These are phyloP conservation scores for Anthophora plumipes DNA, from an alignment of 2,888 invertebrate species.

Conservation along the genomic window DNA sequence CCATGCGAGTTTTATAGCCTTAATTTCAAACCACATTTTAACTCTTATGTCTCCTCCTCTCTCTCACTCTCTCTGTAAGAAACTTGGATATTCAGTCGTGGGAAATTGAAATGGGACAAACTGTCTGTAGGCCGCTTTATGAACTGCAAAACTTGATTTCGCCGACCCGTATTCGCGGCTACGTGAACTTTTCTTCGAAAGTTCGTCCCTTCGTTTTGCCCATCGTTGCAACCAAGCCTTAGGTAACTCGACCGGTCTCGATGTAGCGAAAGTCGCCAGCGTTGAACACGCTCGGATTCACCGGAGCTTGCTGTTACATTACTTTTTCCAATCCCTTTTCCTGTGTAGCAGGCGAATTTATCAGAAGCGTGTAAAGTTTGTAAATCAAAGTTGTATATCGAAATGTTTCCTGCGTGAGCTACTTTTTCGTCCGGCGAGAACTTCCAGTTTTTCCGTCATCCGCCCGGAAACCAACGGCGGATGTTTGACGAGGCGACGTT, in stretches of 20 bases:
- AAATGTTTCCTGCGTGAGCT: not conserved
- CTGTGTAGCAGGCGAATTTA: constrained; percentile 22
- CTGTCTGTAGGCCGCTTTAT: constrained; percentile 30
- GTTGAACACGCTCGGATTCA: not conserved
- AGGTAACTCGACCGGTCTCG: not conserved
- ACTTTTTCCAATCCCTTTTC: constrained; percentile 13
- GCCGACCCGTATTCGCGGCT: constrained; percentile 36
- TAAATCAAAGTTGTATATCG: constrained; percentile 32
- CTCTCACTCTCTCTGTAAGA: constrained; percentile 2
- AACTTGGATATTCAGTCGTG: constrained; percentile 46
- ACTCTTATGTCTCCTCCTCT: too few relatives aligned
- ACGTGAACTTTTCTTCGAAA: constrained; percentile 25
- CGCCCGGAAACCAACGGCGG: not conserved
- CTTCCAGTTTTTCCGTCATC: not conserved
- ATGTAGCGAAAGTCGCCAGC: not conserved
- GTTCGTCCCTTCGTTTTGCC: not conserved
- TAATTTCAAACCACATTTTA: constrained; percentile 21
- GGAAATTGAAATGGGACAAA: constrained; percentile 52
- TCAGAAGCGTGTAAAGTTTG: constrained; percentile 29
- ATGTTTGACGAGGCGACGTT: not conserved
- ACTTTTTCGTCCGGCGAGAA: not conserved
- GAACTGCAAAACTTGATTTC: constrained; percentile 52
- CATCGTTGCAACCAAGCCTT: not conserved
- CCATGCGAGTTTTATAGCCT: constrained; percentile 38
- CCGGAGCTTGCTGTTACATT: not conserved